Percentiles rank a stretch among this genome's conserved stretches.
Conservation (phyloP, 2,888 invertebrate species). For the Uloborus plumipes region DNA sequence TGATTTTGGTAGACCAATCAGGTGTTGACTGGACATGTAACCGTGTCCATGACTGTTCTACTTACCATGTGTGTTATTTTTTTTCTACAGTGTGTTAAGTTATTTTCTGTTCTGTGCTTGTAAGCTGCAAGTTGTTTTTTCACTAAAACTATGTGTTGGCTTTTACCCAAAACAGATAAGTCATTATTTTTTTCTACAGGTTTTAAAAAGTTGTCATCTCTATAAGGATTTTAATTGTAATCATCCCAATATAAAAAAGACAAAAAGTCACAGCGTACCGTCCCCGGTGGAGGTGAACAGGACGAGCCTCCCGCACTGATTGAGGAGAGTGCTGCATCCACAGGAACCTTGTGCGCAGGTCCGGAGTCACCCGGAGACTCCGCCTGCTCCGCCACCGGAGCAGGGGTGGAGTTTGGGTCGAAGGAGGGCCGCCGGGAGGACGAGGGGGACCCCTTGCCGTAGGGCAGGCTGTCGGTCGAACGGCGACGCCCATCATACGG, state of each 20-base stretch:
- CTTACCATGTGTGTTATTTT: too few species aligned
- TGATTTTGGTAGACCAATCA: too few species aligned
- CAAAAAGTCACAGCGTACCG: constrained; percentile 29
- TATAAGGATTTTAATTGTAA: too few species aligned
- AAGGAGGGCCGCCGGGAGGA: constrained; percentile 53
- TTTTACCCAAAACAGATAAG: too few species aligned
- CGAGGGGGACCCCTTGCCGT: constrained; percentile 62
- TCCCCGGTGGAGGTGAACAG: constrained; percentile 57
- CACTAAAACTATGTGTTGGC: too few species aligned
- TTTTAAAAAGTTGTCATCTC: too few species aligned
- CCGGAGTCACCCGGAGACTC: constrained; percentile 42
- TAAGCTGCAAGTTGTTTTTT: too few species aligned
- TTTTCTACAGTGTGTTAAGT: too few species aligned
- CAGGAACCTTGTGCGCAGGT: constrained; percentile 38
- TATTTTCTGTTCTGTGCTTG: too few species aligned
- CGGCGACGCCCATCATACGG: constrained; percentile 54
- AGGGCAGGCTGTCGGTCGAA: constrained; percentile 59
- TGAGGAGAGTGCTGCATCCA: constrained; percentile 51
- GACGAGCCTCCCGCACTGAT: constrained; percentile 57
- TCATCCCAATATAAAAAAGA: neutral
- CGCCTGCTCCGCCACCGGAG: constrained; percentile 52
- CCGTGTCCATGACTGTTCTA: too few species aligned
- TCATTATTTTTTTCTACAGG: too few species aligned
- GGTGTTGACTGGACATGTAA: too few species aligned
- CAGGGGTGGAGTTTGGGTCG: constrained; percentile 55